phyloP scores from a whole-genome alignment of 2,888 invertebrate genomes.

The Ctena decussata region DNA sequence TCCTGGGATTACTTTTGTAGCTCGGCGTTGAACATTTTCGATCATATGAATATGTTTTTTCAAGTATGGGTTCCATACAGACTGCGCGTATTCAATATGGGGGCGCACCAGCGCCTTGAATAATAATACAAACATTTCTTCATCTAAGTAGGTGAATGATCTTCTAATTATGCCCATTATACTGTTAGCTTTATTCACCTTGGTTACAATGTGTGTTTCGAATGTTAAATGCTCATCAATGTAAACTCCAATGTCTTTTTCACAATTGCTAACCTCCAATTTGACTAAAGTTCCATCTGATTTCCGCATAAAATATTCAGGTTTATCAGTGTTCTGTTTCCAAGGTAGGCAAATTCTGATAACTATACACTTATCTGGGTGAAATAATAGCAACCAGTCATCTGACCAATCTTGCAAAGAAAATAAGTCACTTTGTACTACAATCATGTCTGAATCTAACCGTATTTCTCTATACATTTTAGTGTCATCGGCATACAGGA shows the following conservation, averaged over 20 bases:
- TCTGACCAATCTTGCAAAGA: neutral
- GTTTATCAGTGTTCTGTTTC: neutral
- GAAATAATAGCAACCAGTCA: constrained; percentile 9
- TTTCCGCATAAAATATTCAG: neutral
- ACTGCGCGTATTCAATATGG: constrained; percentile 13
- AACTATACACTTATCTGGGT: neutral
- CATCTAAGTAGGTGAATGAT: constrained; percentile 24
- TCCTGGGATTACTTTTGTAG: constrained; percentile 23
- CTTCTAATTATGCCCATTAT: constrained; percentile 24
- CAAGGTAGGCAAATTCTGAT: neutral
- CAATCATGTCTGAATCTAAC: neutral
- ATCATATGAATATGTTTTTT: constrained; percentile 15
- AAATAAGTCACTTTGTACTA: neutral
- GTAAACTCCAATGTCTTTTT: too few relatives aligned
- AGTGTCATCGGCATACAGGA: neutral
- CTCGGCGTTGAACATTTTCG: constrained; percentile 37
- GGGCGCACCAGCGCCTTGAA: constrained; percentile 19
- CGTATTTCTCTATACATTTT: neutral
- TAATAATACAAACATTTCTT: constrained; percentile 4
- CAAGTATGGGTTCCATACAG: neutral
- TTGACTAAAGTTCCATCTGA: neutral
- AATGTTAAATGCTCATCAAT: neutral
- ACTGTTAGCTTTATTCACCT: constrained; percentile 20
- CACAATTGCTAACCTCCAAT: constrained; percentile 3
- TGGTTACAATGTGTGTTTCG: neutral